These are phyloP conservation scores for Lepetodrilus schrolli DNA, from an alignment of 2,888 invertebrate genomes.

Conservation along the genomic window DNA sequence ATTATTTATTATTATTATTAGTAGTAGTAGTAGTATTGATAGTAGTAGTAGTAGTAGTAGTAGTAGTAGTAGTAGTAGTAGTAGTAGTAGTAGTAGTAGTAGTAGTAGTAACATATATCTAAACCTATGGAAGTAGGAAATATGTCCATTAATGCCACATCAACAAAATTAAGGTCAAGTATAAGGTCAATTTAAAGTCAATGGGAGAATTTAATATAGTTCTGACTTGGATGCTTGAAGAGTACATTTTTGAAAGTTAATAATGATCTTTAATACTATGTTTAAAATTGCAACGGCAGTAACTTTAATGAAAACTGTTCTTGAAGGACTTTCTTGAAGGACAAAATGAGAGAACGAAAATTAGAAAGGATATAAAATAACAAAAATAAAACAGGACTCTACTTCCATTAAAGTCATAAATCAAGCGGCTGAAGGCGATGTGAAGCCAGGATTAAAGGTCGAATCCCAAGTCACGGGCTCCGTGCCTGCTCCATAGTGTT, in stretches of 20 bases:
- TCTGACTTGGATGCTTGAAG: neutral
- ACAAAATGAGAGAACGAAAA: too few species aligned
- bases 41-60: neutral
- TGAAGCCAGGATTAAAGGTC: conserved; percentile 17
- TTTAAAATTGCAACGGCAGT: too few species aligned
- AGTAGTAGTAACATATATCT: neutral
- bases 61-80: neutral
- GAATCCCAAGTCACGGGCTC: conserved; percentile 15
- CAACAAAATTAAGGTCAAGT: neutral
- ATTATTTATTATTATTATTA: too few species aligned
- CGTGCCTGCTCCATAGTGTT: conserved; percentile 5
- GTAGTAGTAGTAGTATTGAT: too few species aligned
- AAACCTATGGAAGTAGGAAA: neutral
- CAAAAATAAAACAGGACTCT: neutral
- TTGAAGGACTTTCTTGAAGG: too few species aligned
- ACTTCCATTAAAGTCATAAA: conserved; percentile 21
- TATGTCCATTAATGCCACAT: neutral
- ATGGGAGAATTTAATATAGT: neutral
- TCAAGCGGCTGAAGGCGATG: neutral
- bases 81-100: neutral
- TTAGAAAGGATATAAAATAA: too few species aligned
- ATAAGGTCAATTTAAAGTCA: neutral
- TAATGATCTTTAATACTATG: too few species aligned
- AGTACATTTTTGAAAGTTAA: too few species aligned
- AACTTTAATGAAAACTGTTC: too few species aligned